These are phyloP conservation scores for Dipus sagitta DNA, from an alignment of 2,797 vertebrate species.

Conservation along the genomic window DNA sequence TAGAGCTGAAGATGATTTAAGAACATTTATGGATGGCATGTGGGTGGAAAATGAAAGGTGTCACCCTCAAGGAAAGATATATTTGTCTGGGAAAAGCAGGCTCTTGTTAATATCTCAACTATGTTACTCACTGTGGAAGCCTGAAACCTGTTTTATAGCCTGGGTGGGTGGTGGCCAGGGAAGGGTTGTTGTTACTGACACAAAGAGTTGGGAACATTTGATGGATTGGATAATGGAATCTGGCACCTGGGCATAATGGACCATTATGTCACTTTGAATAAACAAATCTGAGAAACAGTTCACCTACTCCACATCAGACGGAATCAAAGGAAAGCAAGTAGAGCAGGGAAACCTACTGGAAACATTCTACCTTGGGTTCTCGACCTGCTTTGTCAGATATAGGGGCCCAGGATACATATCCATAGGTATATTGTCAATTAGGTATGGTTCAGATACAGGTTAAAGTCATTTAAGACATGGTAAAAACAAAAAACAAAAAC, in stretches of 20 bases:
- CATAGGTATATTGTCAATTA: neutral
- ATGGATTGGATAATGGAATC: constrained; percentile 72
- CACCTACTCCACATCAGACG: neutral
- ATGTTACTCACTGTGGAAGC: constrained; percentile 76
- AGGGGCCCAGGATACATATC: constrained; percentile 2
- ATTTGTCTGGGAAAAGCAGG: constrained; percentile 73
- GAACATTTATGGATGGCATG: constrained; percentile 74
- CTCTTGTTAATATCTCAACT: constrained; percentile 70
- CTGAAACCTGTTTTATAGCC: constrained; percentile 79
- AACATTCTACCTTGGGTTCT: neutral
- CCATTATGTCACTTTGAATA: constrained; percentile 76
- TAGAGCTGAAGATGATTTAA: constrained; percentile 74
- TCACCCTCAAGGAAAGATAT: constrained; percentile 74
- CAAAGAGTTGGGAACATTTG: constrained; percentile 65
- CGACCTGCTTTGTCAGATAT: constrained; percentile 13
- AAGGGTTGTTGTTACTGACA: constrained; percentile 73
- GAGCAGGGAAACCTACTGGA: constrained; percentile 28
- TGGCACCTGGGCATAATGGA: constrained; percentile 67
- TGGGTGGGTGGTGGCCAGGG: constrained; percentile 55
- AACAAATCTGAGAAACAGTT: constrained; percentile 64
- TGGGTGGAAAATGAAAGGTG: constrained; percentile 83
- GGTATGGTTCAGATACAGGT: constrained; percentile 44
- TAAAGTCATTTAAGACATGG: constrained; percentile 52
- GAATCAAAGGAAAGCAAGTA: constrained; percentile 54
- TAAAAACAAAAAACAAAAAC: neutral